Percentiles rank a stretch among this genome's conserved stretches.
Conservation (phyloP, 2,797 vertebrate genomes). For the Coendou prehensilis region DNA sequence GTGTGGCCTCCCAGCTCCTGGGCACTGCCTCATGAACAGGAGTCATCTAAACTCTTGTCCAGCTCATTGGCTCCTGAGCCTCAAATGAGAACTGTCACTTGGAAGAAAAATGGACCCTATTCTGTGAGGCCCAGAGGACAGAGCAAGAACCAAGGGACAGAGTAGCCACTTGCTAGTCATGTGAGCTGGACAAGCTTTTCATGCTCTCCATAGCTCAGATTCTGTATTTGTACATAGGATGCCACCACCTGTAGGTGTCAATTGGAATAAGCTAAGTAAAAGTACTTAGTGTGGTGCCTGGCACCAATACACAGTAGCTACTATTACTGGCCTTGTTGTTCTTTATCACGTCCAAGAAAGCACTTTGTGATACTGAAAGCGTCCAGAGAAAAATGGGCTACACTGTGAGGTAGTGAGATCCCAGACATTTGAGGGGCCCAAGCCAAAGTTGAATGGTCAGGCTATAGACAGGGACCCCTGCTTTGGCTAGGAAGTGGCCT, state of each 20-base stretch:
- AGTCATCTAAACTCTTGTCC: fast-evolving
- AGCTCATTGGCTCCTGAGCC: neutral
- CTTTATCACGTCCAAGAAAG: neutral
- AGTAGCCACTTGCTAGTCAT: neutral
- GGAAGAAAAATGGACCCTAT: neutral
- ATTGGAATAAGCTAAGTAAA: neutral
- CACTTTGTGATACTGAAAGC: neutral
- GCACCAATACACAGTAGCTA: neutral
- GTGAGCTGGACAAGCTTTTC: neutral
- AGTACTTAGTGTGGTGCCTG: neutral
- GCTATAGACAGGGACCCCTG: neutral
- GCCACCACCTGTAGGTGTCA: neutral
- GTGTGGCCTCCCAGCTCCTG: neutral
- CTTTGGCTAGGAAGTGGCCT: neutral
- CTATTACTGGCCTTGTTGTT: neutral
- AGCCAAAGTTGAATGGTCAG: neutral
- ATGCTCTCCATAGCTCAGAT: neutral
- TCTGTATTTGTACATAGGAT: neutral
- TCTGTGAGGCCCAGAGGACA: neutral
- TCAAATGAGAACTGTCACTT: neutral
- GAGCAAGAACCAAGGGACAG: neutral
- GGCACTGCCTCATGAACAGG: too few relatives aligned
- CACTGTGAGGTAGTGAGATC: neutral
- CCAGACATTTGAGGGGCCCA: neutral
- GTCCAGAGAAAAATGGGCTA: neutral